Percentiles rank a stretch among this genome's conserved stretches.
Evolutionary conservation across 1,140 invertebrate genomes (phyloP).

Genomic region (Sitodiplosis mosellana): DNA sequence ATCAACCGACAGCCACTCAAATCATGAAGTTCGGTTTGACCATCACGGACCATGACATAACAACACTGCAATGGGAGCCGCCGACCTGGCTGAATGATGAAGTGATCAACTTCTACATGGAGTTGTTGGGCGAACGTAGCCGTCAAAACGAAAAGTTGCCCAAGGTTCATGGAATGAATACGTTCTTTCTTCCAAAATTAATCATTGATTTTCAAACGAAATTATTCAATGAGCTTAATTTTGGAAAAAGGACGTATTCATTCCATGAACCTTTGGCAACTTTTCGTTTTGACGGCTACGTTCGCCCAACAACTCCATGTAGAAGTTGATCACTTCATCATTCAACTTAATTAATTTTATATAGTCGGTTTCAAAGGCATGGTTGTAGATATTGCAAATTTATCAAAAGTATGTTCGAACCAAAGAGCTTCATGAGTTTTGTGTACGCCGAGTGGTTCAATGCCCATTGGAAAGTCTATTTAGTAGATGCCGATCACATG

Average conservation of each 20-base stretch:
- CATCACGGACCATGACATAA: slow-evolving; percentile 51
- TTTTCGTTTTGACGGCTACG: slow-evolving; percentile 48
- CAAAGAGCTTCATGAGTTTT: too few species aligned
- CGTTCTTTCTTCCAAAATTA: slow-evolving; percentile 98
- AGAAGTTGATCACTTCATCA: slow-evolving; percentile 64
- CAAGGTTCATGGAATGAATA: slow-evolving; percentile 57
- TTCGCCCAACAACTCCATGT: slow-evolving; percentile 20
- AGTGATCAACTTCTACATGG: slow-evolving; percentile 40
- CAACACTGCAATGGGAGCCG: slow-evolving; percentile 38
- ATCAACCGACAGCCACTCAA: slow-evolving; percentile 12
- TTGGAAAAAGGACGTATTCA: slow-evolving; percentile 97
- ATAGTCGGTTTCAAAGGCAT: too few species aligned
- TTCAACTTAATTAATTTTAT: too few species aligned
- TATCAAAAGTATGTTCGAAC: too few species aligned
- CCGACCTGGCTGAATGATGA: slow-evolving; percentile 91
- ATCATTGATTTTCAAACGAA: too few species aligned
- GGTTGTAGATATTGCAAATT: too few species aligned
- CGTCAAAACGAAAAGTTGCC: slow-evolving; percentile 49
- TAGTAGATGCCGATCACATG: too few species aligned
- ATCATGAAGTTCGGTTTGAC: slow-evolving; percentile 40
- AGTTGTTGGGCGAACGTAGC: slow-evolving; percentile 15
- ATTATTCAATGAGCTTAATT: too few species aligned
- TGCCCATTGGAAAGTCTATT: too few species aligned
- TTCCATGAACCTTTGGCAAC: slow-evolving; percentile 32
- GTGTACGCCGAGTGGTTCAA: too few species aligned